Conservation (phyloP, 2,113 vertebrate genomes). For the Corynorhinus townsendii region DNA sequence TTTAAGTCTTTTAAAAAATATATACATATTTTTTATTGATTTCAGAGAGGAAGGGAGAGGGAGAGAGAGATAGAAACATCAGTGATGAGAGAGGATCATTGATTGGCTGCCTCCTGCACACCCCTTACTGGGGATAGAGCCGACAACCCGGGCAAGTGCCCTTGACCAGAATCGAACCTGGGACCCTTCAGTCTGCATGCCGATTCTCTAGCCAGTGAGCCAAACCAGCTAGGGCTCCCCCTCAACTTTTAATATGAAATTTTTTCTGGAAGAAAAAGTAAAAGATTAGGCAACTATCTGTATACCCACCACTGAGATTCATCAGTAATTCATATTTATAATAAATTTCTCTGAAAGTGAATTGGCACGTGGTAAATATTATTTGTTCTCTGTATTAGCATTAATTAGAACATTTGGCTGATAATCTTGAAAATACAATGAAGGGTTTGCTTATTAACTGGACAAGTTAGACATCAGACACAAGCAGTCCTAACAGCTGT, state of each 20-base stretch:
- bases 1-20: background rate
- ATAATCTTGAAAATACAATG: background rate
- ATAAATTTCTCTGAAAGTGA: background rate
- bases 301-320: background rate
- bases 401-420: background rate
- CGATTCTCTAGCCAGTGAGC: too few species aligned
- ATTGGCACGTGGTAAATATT: background rate
- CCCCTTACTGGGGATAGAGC: too few species aligned
- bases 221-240: too few species aligned
- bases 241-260: background rate
- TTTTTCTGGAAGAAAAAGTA: constrained; percentile 26
- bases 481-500: background rate
- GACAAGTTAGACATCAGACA: background rate
- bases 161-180: too few species aligned
- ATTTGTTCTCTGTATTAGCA: background rate
- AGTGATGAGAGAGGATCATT: too few species aligned
- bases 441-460: background rate
- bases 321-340: background rate
- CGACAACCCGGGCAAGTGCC: too few species aligned
- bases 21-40: too few species aligned
- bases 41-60: too few species aligned
- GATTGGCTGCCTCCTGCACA: too few species aligned
- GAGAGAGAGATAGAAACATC: too few species aligned
- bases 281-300: background rate
- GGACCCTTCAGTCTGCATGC: too few species aligned